phyloP scores from a whole-genome alignment of 2,888 invertebrate genomes.

The Achlya flavicornis region DNA sequence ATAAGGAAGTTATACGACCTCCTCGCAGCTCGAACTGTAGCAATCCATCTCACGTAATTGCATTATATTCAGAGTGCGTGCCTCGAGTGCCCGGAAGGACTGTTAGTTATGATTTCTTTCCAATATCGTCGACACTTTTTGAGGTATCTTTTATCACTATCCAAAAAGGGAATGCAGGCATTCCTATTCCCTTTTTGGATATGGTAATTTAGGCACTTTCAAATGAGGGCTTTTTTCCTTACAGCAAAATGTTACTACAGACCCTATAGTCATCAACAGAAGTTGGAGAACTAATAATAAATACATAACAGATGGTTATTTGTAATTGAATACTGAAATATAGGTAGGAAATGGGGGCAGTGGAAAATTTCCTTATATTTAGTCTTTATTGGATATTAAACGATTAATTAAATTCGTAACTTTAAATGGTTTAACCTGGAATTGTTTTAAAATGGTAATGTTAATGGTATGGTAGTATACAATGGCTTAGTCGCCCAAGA shows the following conservation, averaged over 20 bases:
- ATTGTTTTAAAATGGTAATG: too few relatives aligned
- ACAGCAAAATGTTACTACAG: neutral
- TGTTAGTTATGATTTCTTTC: constrained; percentile 54
- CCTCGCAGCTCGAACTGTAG: constrained; percentile 55
- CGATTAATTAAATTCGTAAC: too few relatives aligned
- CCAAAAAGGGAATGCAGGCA: too few relatives aligned
- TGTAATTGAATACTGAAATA: too few relatives aligned
- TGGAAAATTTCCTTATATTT: too few relatives aligned
- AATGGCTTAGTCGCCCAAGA: too few relatives aligned
- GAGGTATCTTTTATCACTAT: constrained; percentile 11
- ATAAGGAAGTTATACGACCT: constrained; percentile 63
- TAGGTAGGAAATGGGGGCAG: too few relatives aligned
- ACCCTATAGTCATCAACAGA: neutral
- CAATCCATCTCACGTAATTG: constrained; percentile 72
- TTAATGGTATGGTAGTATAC: too few relatives aligned
- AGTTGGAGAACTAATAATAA: neutral
- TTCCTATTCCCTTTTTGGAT: neutral
- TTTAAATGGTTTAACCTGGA: too few relatives aligned
- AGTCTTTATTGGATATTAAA: too few relatives aligned
- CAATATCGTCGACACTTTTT: constrained; percentile 48
- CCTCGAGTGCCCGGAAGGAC: constrained; percentile 49
- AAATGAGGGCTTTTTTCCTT: neutral
- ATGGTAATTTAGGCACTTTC: neutral
- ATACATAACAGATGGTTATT: neutral
- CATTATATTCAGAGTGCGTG: constrained; percentile 67